A percentile compares a stretch with the other conserved stretches of the same genome.
These are phyloP conservation scores for Nyctibius grandis DNA, from an alignment of 2,797 vertebrate species.

Conservation along the genomic window DNA sequence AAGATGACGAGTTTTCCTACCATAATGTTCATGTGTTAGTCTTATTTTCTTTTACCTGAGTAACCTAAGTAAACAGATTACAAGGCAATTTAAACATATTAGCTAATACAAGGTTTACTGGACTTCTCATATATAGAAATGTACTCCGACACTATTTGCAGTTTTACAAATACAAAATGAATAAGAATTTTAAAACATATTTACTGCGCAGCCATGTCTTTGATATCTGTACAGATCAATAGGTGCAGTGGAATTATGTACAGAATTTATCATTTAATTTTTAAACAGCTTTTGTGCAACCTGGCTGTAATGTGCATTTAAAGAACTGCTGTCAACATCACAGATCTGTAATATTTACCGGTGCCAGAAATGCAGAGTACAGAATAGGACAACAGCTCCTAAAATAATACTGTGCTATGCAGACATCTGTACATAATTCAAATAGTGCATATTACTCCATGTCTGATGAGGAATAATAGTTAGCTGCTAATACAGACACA, in stretches of 20 bases:
- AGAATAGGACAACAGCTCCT: slow-evolving; percentile 48
- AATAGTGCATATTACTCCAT: slow-evolving; percentile 63
- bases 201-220: slow-evolving; percentile 42
- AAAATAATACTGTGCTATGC: slow-evolving; percentile 61
- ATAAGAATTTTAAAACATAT: slow-evolving; percentile 39
- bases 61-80: slow-evolving; percentile 73
- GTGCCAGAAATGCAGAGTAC: slow-evolving; percentile 14
- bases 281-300: slow-evolving; percentile 45
- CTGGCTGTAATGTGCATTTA: slow-evolving; percentile 33
- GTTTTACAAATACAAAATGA: slow-evolving; percentile 55
- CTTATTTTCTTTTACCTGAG: slow-evolving; percentile 70
- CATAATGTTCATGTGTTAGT: slow-evolving; percentile 6
- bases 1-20: slow-evolving; percentile 56
- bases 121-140: slow-evolving; percentile 59
- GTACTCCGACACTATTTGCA: slow-evolving; percentile 47
- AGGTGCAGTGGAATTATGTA: slow-evolving; percentile 35
- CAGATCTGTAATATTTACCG: slow-evolving; percentile 1
- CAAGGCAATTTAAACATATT: slow-evolving; percentile 64
- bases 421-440: slow-evolving; percentile 57
- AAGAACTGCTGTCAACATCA: slow-evolving; percentile 32
- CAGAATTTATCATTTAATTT: slow-evolving; percentile 13
- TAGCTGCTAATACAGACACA: slow-evolving; percentile 45
- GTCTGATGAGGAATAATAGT: slow-evolving; percentile 53
- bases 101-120: slow-evolving; percentile 54
- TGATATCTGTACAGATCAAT: slow-evolving; percentile 16